Conservation (phyloP, 2,797 vertebrate species). For the Gallinago solitaria region DNA sequence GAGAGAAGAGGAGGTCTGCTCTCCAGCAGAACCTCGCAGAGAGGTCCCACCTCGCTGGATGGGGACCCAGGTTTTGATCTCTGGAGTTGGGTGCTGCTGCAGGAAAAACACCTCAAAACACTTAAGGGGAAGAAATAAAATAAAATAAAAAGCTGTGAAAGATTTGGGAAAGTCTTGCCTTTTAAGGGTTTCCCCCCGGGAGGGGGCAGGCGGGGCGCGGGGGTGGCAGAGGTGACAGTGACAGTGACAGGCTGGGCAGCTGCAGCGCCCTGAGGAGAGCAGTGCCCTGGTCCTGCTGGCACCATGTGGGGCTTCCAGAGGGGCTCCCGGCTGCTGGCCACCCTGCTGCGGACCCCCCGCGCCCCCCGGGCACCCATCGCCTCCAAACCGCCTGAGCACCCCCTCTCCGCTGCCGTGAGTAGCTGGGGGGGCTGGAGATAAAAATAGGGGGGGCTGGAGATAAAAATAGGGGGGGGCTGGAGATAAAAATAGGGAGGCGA, state of each 20-base stretch:
- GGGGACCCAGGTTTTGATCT: background rate
- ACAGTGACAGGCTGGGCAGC: background rate
- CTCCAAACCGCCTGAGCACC: background rate
- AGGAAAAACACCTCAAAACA: fast-evolving
- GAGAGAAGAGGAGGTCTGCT: background rate
- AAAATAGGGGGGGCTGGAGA: background rate
- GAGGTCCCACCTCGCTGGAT: background rate
- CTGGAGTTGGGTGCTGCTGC: background rate
- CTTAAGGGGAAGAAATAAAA: background rate
- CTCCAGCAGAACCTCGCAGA: background rate
- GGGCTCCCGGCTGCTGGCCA: conserved; percentile 15
- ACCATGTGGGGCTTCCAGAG: background rate
- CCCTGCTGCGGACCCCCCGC: fast-evolving
- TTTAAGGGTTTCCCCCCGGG: background rate
- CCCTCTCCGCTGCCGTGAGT: background rate
- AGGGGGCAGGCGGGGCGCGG: background rate
- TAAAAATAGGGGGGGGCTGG: background rate
- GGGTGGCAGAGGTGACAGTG: background rate
- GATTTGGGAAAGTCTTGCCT: background rate
- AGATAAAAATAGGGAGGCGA: fast-evolving
- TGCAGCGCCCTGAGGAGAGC: background rate
- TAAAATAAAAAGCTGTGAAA: fast-evolving
- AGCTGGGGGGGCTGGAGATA: background rate
- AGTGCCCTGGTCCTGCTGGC: fast-evolving
- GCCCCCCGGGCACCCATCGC: background rate